These are phyloP conservation scores for Mastigias papua DNA, from an alignment of 30 jellyfish, hydroid and myxozoan genomes.

Conservation along the genomic window DNA sequence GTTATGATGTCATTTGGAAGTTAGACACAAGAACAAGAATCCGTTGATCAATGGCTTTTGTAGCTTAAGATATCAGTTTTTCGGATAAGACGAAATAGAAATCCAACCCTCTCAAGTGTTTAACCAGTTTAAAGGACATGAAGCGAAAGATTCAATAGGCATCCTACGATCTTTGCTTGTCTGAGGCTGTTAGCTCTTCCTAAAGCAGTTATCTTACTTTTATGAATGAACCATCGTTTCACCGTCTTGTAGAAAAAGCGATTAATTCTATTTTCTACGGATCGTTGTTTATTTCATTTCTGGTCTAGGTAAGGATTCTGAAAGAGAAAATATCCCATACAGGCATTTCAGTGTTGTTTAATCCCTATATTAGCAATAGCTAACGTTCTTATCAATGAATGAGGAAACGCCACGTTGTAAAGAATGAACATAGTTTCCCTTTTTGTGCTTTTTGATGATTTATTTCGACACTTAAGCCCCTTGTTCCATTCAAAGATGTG, in stretches of 20 bases:
- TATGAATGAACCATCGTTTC: neutral
- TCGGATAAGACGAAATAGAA: slow-evolving; percentile 38
- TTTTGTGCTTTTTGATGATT: too few species aligned
- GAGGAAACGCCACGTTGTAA: too few species aligned
- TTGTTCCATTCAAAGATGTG: too few species aligned
- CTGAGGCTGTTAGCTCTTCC: slow-evolving; percentile 4
- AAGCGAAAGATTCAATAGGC: neutral
- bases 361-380: neutral
- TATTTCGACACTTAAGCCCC: too few species aligned
- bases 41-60: slow-evolving; percentile 28
- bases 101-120: slow-evolving; percentile 12
- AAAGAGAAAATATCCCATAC: neutral
- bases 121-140: slow-evolving; percentile 6
- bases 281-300: neutral
- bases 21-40: slow-evolving; percentile 17
- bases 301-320: neutral
- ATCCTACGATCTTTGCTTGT: neutral
- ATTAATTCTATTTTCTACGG: neutral
- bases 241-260: neutral
- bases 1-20: neutral
- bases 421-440: too few species aligned
- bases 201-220: neutral
- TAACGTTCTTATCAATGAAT: neutral
- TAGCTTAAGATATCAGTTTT: slow-evolving; percentile 20
- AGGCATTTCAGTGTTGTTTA: neutral